phyloP scores from a whole-genome alignment of 1,140 invertebrate genomes.

The Hycleus phaleratus region DNA sequence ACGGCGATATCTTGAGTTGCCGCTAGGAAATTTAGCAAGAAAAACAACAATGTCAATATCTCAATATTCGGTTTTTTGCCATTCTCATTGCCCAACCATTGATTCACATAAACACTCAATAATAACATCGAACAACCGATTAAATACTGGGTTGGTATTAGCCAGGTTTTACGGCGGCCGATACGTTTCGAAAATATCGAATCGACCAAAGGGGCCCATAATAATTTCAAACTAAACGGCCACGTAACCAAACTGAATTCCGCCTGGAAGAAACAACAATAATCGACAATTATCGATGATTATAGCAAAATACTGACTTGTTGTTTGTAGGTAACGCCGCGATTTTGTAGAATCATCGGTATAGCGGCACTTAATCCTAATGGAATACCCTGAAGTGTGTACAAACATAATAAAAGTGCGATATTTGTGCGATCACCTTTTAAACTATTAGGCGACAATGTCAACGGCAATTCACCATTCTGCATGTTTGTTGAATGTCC shows the following conservation, averaged over 20 bases:
- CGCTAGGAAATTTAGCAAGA: constrained; percentile 89
- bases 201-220: constrained; percentile 98
- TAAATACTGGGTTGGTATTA: constrained; percentile 85
- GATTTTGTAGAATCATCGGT: constrained; percentile 91
- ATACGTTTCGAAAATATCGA: constrained; percentile 74
- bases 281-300: neutral
- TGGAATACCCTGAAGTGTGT: constrained; percentile 93
- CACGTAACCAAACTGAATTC: constrained; percentile 96
- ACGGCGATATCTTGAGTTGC: constrained; percentile 99
- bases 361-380: constrained; percentile 87
- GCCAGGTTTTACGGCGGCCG: constrained; percentile 94
- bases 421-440: constrained; percentile 70
- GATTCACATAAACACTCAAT: constrained; percentile 65
- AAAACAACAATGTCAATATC: constrained; percentile 79
- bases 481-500: constrained; percentile 1
- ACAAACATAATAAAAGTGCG: constrained; percentile 80
- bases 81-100: constrained; percentile 61
- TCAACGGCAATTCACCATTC: constrained; percentile 13
- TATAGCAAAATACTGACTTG: constrained; percentile 43
- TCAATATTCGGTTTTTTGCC: constrained; percentile 65
- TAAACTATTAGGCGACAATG: constrained; percentile 4
- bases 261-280: constrained; percentile 59
- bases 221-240: constrained; percentile 95
- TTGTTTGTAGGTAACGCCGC: constrained; percentile 82
- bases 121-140: constrained; percentile 80